A percentile compares a stretch with the other conserved stretches of the same genome.
phyloP scores from a whole-genome alignment of 2,113 vertebrate genomes.

The Oncorhynchus mykiss region DNA sequence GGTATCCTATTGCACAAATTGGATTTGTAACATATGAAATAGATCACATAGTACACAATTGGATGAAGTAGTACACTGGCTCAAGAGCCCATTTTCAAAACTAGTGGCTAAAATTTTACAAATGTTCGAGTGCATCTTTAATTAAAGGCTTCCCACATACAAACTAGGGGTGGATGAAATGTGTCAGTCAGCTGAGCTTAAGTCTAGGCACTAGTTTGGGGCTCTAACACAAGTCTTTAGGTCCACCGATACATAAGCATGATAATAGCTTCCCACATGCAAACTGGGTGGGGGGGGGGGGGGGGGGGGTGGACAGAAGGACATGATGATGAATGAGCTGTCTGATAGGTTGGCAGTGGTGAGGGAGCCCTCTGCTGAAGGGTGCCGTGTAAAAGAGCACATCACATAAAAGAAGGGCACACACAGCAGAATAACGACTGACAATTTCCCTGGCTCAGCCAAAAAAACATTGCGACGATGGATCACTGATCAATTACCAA shows the following conservation, averaged over 20 bases:
- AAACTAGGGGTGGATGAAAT: no score
- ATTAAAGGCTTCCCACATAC: no score
- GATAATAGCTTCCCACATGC: not conserved
- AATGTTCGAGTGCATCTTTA: no score
- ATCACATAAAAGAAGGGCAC: constrained; percentile 15
- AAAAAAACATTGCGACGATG: constrained; percentile 7
- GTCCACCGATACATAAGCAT: not conserved
- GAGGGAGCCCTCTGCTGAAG: constrained; percentile 28
- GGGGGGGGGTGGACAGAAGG: not conserved
- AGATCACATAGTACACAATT: no score
- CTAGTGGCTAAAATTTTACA: no score
- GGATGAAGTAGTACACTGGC: no score
- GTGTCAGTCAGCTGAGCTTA: no score
- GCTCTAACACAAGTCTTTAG: no score
- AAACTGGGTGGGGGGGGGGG: not conserved
- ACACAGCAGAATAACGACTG: constrained; percentile 34
- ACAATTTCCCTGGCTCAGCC: constrained; percentile 36
- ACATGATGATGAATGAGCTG: not conserved
- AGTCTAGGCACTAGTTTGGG: no score
- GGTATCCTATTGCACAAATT: no score
- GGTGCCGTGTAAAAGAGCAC: not conserved
- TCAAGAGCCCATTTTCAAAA: no score
- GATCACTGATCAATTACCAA: constrained; percentile 31
- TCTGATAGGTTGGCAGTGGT: not conserved
- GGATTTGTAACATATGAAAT: no score